phyloP scores from a whole-genome alignment of 2,113 vertebrate species.

The Gulo gulo region DNA sequence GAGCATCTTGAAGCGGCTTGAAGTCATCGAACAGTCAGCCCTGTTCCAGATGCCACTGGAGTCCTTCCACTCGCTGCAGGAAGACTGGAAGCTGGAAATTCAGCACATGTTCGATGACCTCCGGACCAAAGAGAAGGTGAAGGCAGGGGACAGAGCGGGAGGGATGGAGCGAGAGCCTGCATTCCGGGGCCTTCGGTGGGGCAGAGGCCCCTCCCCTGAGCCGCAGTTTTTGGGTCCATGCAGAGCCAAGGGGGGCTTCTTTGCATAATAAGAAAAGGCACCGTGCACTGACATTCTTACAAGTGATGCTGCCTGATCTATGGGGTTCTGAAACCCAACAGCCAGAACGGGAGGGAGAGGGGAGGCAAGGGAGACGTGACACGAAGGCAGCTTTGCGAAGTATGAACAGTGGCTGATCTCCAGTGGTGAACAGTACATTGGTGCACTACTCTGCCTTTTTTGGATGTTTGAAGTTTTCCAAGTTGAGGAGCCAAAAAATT shows the following conservation, averaged over 20 bases:
- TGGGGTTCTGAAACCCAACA: not conserved
- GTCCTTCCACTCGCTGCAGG: constrained; percentile 93
- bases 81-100: constrained; percentile 94
- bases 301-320: not conserved
- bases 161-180: not conserved
- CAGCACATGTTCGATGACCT: constrained; percentile 95
- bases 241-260: not conserved
- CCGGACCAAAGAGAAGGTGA: constrained; percentile 93
- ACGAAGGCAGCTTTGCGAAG: not conserved
- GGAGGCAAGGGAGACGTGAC: not conserved
- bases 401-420: not conserved
- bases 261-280: not conserved
- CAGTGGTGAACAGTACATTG: fast-evolving
- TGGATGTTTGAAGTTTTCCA: not conserved
- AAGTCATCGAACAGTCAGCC: constrained; percentile 91
- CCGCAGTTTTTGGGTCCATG: not conserved
- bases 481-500: not conserved
- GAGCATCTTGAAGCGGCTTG: constrained; percentile 87
- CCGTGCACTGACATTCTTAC: not conserved
- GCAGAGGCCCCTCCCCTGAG: not conserved
- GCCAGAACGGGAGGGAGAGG: not conserved
- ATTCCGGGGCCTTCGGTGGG: not conserved
- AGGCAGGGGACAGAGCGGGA: not conserved
- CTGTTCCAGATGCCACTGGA: constrained; percentile 95
- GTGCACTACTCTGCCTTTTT: not conserved